Percentiles rank a stretch among this genome's conserved stretches.
Evolutionary conservation across 2,888 invertebrate species (phyloP).

Genomic region (Hemistola chrysoprasaria): DNA sequence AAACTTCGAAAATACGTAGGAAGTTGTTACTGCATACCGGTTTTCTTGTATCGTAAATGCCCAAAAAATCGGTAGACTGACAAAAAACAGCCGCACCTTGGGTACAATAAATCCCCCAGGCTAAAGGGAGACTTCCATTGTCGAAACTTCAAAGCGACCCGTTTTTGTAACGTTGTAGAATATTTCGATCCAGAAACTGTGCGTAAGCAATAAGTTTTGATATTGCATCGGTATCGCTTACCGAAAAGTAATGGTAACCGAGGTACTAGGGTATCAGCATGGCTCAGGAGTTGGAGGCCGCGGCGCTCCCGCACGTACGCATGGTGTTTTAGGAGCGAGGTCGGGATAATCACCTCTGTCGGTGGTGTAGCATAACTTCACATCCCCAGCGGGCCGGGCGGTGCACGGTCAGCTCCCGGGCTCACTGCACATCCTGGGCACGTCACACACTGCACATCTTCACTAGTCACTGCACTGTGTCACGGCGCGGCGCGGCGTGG

Average conservation of each 20-base stretch:
- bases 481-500: conserved; percentile 41
- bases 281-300: conserved; percentile 47
- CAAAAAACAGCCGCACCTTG: conserved; percentile 51
- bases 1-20: conserved; percentile 31
- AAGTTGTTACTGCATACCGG: conserved; percentile 32
- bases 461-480: conserved; percentile 57
- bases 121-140: conserved; percentile 65
- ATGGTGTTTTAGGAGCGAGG: conserved; percentile 66
- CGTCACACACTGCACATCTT: conserved; percentile 54
- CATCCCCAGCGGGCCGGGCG: conserved; percentile 66
- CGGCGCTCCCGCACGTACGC: conserved; percentile 61
- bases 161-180: conserved; percentile 36
- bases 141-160: conserved; percentile 47
- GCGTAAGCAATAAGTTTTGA: too few relatives aligned
- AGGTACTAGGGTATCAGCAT: conserved; percentile 24
- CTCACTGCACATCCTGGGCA: conserved; percentile 67
- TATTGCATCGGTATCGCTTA: conserved; percentile 56
- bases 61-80: conserved; percentile 33
- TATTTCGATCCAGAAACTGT: too few relatives aligned
- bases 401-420: conserved; percentile 69
- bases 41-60: conserved; percentile 31
- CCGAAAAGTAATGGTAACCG: conserved; percentile 43
- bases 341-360: conserved; percentile 80
- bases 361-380: conserved; percentile 77
- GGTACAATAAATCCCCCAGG: conserved; percentile 51